phyloP scores from a whole-genome alignment of 2,888 invertebrate genomes.

The Nemotelus pantherinus region DNA sequence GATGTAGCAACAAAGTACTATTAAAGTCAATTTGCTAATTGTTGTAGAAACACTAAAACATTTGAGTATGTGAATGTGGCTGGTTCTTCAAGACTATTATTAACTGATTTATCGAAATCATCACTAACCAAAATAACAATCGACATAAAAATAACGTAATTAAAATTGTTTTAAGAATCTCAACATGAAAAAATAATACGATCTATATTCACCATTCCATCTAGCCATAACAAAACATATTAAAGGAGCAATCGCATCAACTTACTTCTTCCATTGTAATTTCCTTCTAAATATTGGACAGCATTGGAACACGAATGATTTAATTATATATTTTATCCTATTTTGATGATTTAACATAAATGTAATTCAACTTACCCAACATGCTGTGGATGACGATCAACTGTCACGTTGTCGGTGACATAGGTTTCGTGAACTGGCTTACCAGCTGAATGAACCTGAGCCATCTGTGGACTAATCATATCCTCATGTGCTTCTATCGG shows the following conservation, averaged over 20 bases:
- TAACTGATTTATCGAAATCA: too few relatives aligned
- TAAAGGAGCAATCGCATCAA: conserved; percentile 54
- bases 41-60: too few relatives aligned
- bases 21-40: too few relatives aligned
- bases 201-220: too few relatives aligned
- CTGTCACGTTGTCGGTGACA: conserved; percentile 69
- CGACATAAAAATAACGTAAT: too few relatives aligned
- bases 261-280: conserved; percentile 97
- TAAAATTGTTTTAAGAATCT: too few relatives aligned
- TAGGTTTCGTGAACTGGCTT: conserved; percentile 66
- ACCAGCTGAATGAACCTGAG: conserved; percentile 65
- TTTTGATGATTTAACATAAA: conserved; percentile 53
- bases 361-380: conserved; percentile 70
- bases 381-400: conserved; percentile 70
- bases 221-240: too few relatives aligned
- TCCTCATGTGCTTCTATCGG: conserved; percentile 71
- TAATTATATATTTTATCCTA: not conserved
- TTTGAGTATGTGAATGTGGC: too few relatives aligned
- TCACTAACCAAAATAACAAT: too few relatives aligned
- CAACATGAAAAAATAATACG: too few relatives aligned
- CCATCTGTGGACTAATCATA: conserved; percentile 72
- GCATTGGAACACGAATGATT: conserved; percentile 33
- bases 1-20: too few relatives aligned
- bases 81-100: too few relatives aligned
- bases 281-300: conserved; percentile 72